These are phyloP conservation scores for Notothenia coriiceps DNA, from an alignment of 2,113 vertebrate genomes.

Conservation along the genomic window DNA sequence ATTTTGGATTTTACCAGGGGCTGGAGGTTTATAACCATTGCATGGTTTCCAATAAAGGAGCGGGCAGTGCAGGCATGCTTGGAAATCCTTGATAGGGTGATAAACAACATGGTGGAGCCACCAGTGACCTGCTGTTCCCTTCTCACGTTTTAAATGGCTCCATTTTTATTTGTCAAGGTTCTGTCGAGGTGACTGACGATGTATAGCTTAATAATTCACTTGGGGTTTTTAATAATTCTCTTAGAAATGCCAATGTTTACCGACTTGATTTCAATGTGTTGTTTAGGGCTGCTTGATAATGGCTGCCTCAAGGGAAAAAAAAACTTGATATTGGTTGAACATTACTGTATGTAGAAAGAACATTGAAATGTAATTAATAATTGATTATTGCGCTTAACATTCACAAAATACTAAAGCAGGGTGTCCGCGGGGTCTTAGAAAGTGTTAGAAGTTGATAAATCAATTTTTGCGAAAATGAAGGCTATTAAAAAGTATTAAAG, in stretches of 20 bases:
- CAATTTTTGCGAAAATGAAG: too few species aligned
- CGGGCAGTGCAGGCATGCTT: constrained; percentile 1
- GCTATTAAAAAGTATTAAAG: too few species aligned
- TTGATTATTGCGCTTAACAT: too few species aligned
- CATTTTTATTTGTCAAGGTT: not conserved
- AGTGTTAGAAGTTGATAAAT: too few species aligned
- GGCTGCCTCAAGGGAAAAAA: too few species aligned
- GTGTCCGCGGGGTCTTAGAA: too few species aligned
- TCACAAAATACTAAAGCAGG: too few species aligned
- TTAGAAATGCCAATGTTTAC: not conserved
- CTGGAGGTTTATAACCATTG: not conserved
- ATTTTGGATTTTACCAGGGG: not conserved
- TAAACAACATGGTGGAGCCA: constrained; percentile 14
- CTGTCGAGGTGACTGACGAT: not conserved
- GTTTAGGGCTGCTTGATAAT: too few species aligned
- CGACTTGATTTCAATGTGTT: not conserved
- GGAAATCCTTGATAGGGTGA: constrained; percentile 19
- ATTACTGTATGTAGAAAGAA: too few species aligned
- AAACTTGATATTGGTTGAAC: too few species aligned
- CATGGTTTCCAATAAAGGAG: constrained; percentile 14
- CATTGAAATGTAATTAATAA: too few species aligned
- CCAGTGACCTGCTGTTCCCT: not conserved
- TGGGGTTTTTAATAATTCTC: not conserved
- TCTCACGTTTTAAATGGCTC: constrained; percentile 5
- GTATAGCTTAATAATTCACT: not conserved